Evolutionary conservation across 23 tunicate species (phyloP).

Genomic region (Styela plicata): DNA sequence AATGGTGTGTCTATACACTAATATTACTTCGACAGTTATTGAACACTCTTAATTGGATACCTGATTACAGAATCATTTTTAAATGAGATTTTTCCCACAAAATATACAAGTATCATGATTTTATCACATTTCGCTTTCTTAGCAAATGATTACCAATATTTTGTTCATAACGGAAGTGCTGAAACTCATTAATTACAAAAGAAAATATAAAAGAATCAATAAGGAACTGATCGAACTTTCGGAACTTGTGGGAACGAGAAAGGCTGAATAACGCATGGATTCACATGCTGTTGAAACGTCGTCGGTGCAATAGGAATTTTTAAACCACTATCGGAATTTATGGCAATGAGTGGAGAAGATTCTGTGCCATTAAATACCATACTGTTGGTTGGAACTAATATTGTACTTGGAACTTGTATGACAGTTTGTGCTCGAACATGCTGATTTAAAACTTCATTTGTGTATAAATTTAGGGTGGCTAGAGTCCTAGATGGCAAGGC

Average conservation of each 20-base stretch:
- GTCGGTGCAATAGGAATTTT: background rate
- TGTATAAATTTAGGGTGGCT: background rate
- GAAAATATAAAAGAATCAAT: background rate
- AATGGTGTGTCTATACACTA: too few relatives aligned
- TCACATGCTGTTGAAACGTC: constrained; percentile 1
- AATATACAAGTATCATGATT: too few relatives aligned
- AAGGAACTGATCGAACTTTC: constrained; percentile 7
- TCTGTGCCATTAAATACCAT: background rate
- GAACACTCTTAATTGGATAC: too few relatives aligned
- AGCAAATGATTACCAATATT: too few relatives aligned
- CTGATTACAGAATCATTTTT: too few relatives aligned
- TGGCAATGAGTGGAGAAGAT: background rate
- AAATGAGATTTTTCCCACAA: too few relatives aligned
- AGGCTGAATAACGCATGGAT: background rate
- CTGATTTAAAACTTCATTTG: background rate
- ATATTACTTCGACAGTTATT: too few relatives aligned
- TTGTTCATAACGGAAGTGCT: too few relatives aligned
- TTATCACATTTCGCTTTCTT: too few relatives aligned
- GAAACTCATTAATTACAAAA: too few relatives aligned
- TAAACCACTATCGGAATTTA: background rate
- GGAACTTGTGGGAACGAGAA: constrained; percentile 10
- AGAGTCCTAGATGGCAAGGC: background rate
- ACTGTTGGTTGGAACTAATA: constrained; percentile 1
- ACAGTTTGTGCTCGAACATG: background rate
- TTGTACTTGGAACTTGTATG: constrained; percentile 7